Conservation (phyloP, 2,888 invertebrate species). For the Lycia hirtaria region DNA sequence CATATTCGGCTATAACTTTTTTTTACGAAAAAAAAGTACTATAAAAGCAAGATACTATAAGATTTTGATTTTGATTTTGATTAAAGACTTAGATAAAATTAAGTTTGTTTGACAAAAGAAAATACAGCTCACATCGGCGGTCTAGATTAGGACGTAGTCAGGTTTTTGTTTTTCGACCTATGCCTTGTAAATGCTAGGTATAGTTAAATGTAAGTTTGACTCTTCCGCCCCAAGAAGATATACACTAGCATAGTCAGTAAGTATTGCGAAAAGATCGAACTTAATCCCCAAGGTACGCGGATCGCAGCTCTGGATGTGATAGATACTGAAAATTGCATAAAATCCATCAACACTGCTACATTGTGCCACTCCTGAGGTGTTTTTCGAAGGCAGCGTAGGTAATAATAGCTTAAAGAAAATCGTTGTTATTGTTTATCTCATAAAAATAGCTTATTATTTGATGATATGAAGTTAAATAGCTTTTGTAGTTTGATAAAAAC, state of each 20-base stretch:
- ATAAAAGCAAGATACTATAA: too few species aligned
- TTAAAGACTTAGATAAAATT: too few species aligned
- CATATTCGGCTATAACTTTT: too few species aligned
- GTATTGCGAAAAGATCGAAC: conserved; percentile 83
- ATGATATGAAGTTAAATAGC: too few species aligned
- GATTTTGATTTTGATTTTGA: too few species aligned
- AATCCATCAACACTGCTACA: conserved; percentile 81
- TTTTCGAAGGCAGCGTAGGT: conserved; percentile 49
- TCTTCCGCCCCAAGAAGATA: conserved; percentile 58
- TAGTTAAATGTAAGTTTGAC: background rate
- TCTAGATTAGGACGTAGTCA: too few species aligned
- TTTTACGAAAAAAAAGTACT: too few species aligned
- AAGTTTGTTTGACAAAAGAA: too few species aligned
- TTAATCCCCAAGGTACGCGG: conserved; percentile 77
- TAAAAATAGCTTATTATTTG: background rate
- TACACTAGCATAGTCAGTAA: conserved; percentile 72
- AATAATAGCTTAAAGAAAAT: conserved; percentile 23
- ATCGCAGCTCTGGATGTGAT: conserved; percentile 76
- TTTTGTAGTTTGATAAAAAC: too few species aligned
- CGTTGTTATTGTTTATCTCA: background rate
- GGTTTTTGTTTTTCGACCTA: too few species aligned
- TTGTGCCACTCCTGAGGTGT: conserved; percentile 60
- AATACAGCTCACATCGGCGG: too few species aligned
- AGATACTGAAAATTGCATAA: conserved; percentile 86
- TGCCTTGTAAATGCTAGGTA: too few species aligned